Base-by-base conservation (phyloP, 2,113 vertebrate species). In the Micromys minutus region DNA sequence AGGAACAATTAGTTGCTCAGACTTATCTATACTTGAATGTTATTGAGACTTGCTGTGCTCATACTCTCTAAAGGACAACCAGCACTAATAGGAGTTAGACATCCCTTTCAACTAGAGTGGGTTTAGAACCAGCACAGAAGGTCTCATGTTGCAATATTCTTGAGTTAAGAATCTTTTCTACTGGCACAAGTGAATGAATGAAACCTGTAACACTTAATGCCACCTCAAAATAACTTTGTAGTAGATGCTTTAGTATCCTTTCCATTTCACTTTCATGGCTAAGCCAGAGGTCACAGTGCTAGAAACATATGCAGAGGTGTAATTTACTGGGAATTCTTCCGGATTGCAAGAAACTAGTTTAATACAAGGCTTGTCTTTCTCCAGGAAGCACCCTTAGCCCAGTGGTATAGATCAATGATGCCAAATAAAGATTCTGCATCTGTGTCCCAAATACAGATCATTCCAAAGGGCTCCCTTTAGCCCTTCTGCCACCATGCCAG, bases 151-250 rank as follows among this genome's bases (percentile, higher is more conserved):
- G 24, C 42, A 63, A 3, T 45, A 17, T 47, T 90, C 34, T 84
- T 93, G 5, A 72, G 65, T 95, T n/a, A 85, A 34, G 19, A 93
- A 31, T 63, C 11, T 57, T 77, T 36, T 76, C 47, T 89, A 52
- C 47, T 83, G 15, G 22, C 0, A 22, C 34, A 71, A 65, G 29
- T 47, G 36, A 87, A 88, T 94, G 12, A 65, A 3, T 81, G n/a
- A n/a, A n/a, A n/a, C 83, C 36, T 10, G 42, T n/a, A 85, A 39
- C 26, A 89, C 7, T 45, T 79, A 79, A 9, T 72, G n/a, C 47
- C 8, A 89, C 19, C 36, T 21, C 11, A 45, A 65, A 50, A 45
- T 4, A 36, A 31, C 19, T 39, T 65, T 67, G 0, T 26, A 8
- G 16, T 47, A 22, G 39, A 71, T 77, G 65, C 19, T 21, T 31